phyloP scores from a whole-genome alignment of 1,140 invertebrate genomes.

The Wiebesia pumilae region DNA sequence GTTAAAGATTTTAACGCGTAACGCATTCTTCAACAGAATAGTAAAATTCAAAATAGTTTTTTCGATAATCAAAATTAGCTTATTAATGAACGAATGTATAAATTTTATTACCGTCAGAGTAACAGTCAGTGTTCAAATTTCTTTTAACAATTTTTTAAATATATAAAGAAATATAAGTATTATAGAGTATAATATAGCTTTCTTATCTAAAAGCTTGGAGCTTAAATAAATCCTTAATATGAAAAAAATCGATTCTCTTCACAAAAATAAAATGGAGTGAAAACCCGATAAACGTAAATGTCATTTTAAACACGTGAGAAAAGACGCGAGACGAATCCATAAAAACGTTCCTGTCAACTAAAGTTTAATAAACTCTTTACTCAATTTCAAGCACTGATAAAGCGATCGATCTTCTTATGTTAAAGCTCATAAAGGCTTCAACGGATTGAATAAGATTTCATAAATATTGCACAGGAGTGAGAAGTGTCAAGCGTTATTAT shows the following conservation, averaged over 20 bases:
- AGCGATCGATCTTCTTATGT: background rate
- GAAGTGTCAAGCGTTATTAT: background rate
- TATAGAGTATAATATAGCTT: too few species aligned
- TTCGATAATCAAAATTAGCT: too few species aligned
- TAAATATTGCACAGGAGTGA: too few species aligned
- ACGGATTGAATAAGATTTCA: background rate
- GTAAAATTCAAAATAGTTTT: too few species aligned
- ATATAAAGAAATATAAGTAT: too few species aligned
- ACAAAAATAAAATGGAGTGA: background rate
- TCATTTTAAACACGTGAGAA: background rate
- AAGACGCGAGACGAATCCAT: background rate
- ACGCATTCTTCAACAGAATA: too few species aligned
- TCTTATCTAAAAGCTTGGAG: background rate
- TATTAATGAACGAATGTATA: too few species aligned
- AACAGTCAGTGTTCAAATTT: too few species aligned
- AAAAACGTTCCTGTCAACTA: too few species aligned
- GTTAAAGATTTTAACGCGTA: too few species aligned
- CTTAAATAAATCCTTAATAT: background rate
- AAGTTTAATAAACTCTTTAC: background rate
- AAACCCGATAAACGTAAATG: background rate
- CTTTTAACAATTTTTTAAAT: too few species aligned
- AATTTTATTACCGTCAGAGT: too few species aligned
- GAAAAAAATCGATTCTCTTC: background rate
- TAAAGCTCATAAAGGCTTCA: background rate
- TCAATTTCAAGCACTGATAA: background rate